A percentile compares a stretch with the other conserved stretches of the same genome.
Conservation (phyloP, 2,888 invertebrate species). For the Schizotus pectinicornis region DNA sequence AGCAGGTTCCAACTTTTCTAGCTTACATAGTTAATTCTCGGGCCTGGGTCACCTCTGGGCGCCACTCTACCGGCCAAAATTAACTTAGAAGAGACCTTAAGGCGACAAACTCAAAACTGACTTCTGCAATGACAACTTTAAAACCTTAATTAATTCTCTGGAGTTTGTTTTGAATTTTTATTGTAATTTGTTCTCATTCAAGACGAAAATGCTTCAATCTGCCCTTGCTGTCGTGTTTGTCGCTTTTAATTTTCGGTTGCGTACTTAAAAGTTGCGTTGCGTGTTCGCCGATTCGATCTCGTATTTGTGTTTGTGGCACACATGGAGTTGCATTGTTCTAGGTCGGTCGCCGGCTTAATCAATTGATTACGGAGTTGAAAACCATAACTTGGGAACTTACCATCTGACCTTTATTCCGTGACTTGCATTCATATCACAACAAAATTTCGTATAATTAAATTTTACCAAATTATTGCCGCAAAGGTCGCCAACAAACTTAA, state of each 20-base stretch:
- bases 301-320: conserved; percentile 24
- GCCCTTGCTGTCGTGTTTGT: too few species aligned
- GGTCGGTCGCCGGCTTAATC: conserved; percentile 38
- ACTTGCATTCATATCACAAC: conserved; percentile 32
- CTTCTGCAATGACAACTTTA: too few species aligned
- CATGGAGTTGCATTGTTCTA: conserved; percentile 37
- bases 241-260: conserved; percentile 3
- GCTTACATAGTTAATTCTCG: too few species aligned
- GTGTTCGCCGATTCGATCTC: conserved; percentile 20
- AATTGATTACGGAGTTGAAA: conserved; percentile 33
- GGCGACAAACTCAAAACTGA: too few species aligned
- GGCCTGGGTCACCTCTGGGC: too few species aligned
- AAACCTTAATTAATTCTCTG: too few species aligned
- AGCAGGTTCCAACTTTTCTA: too few species aligned
- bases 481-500: conserved; percentile 18
- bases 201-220: too few species aligned
- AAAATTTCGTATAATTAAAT: conserved; percentile 27
- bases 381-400: conserved; percentile 36
- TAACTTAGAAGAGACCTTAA: too few species aligned
- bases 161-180: too few species aligned
- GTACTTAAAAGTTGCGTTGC: conserved; percentile 22
- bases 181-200: too few species aligned
- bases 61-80: too few species aligned
- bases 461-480: conserved; percentile 19
- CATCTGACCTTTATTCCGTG: conserved; percentile 39